Evolutionary conservation across 2,888 invertebrate genomes (phyloP).

Genomic region (Bembecia ichneumoniformis): DNA sequence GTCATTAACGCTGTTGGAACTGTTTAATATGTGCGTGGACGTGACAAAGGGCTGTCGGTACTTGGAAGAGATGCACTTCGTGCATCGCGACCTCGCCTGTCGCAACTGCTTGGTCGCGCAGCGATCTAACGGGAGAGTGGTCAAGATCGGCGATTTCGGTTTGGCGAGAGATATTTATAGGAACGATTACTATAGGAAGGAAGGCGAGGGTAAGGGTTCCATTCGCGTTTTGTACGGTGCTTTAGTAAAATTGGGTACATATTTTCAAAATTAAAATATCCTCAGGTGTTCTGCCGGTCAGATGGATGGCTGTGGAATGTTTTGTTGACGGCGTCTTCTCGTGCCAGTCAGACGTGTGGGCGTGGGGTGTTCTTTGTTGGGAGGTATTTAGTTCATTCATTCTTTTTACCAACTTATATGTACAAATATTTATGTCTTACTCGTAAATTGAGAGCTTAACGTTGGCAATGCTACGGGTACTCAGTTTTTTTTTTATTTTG

Average conservation of each 20-base stretch:
- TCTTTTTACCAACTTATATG: too few species aligned
- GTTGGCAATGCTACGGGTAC: too few species aligned
- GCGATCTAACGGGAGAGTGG: conserved; percentile 78
- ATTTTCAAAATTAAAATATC: background rate
- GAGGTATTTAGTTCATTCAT: conserved; percentile 66
- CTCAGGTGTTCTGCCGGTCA: conserved; percentile 87
- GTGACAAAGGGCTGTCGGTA: conserved; percentile 96
- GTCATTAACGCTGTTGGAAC: conserved; percentile 83
- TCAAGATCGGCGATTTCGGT: conserved; percentile 98
- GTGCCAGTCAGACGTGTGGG: conserved; percentile 97
- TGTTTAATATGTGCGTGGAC: conserved; percentile 94
- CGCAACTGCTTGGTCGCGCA: conserved; percentile 94
- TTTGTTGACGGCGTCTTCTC: conserved; percentile 96
- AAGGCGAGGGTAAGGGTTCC: conserved; percentile 76
- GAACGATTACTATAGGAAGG: conserved; percentile 97
- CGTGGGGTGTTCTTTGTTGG: conserved; percentile 94
- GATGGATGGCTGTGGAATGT: conserved; percentile 99
- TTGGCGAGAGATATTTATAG: conserved; percentile 96
- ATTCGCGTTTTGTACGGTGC: background rate
- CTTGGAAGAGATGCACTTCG: conserved; percentile 96
- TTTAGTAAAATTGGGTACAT: background rate
- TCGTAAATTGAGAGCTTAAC: too few species aligned
- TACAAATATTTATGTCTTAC: too few species aligned
- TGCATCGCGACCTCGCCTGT: conserved; percentile 96
- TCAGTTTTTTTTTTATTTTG: too few species aligned